Percentiles rank a stretch among this genome's conserved stretches.
Conservation (phyloP, 2,113 vertebrate genomes). For the Laticauda laticaudata region DNA sequence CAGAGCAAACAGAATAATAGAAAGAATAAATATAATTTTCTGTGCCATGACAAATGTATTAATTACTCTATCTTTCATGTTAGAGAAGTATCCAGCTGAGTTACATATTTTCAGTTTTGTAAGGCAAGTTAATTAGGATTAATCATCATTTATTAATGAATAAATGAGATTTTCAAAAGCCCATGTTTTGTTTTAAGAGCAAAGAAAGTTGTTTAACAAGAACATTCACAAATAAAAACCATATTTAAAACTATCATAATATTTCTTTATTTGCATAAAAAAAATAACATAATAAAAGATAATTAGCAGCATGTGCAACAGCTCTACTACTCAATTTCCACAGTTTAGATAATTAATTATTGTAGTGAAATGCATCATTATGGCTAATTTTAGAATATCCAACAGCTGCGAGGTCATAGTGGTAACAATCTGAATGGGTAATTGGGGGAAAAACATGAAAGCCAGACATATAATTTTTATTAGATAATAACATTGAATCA, state of each 20-base stretch:
- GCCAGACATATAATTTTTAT: conserved; percentile 68
- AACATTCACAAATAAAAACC: conserved; percentile 63
- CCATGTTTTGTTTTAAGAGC: conserved; percentile 5
- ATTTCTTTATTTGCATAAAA: conserved; percentile 72
- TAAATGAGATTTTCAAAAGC: conserved; percentile 31
- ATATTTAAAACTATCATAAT: conserved; percentile 67
- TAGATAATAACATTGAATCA: conserved; percentile 63
- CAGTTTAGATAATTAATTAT: conserved; percentile 71
- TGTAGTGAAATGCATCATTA: conserved; percentile 67
- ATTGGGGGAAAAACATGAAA: conserved; percentile 64
- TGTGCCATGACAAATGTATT: neutral
- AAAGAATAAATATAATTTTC: neutral
- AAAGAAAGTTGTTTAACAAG: conserved; percentile 46
- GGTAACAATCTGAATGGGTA: conserved; percentile 63
- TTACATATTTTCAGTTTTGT: conserved; percentile 10
- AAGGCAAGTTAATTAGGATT: conserved; percentile 26
- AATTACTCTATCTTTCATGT: neutral
- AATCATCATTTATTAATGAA: conserved; percentile 31
- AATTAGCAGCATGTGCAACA: conserved; percentile 66
- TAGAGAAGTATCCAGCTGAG: neutral
- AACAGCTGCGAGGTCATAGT: conserved; percentile 69
- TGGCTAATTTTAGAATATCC: conserved; percentile 68
- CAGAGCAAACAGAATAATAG: neutral
- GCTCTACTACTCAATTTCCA: conserved; percentile 65
- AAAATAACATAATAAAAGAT: conserved; percentile 69